Evolutionary conservation across 2,888 invertebrate species (phyloP).

Genomic region (Gari tellinella): DNA sequence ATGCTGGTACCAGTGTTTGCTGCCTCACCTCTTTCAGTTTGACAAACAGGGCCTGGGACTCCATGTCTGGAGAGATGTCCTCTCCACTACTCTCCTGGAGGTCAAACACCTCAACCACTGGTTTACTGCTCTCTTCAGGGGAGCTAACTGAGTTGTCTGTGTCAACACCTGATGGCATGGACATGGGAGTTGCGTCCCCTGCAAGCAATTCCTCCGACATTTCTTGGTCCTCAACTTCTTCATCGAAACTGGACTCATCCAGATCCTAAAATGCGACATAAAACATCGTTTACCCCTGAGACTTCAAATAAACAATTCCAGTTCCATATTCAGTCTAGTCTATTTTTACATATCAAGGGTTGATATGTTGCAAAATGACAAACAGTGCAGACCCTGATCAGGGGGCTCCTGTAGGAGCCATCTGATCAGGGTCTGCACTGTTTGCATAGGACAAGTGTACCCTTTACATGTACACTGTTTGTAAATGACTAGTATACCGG

Average conservation of each 20-base stretch:
- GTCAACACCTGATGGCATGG: conserved; percentile 70
- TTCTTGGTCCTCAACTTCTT: conserved; percentile 60
- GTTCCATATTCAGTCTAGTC: too few species aligned
- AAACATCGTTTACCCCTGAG: too few species aligned
- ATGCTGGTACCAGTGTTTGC: too few species aligned
- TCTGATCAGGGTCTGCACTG: too few species aligned
- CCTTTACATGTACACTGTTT: too few species aligned
- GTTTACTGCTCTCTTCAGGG: conserved; percentile 64
- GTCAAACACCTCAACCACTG: conserved; percentile 74
- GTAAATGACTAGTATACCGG: too few species aligned
- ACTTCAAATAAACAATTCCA: too few species aligned
- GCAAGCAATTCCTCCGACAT: conserved; percentile 66
- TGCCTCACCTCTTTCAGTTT: conserved; percentile 83
- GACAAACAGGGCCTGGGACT: conserved; percentile 82
- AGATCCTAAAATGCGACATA: conserved; percentile 61
- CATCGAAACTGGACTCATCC: conserved; percentile 67
- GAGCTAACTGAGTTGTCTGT: conserved; percentile 69
- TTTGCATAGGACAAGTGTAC: too few species aligned
- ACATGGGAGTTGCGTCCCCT: conserved; percentile 80
- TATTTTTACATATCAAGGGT: too few species aligned
- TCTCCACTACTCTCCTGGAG: conserved; percentile 82
- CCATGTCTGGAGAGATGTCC: conserved; percentile 83
- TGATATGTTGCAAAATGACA: too few species aligned
- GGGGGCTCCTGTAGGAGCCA: too few species aligned
- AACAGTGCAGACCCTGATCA: too few species aligned